These are phyloP conservation scores for Phyto melanocephala DNA, from an alignment of 2,888 invertebrate genomes.

Conservation along the genomic window DNA sequence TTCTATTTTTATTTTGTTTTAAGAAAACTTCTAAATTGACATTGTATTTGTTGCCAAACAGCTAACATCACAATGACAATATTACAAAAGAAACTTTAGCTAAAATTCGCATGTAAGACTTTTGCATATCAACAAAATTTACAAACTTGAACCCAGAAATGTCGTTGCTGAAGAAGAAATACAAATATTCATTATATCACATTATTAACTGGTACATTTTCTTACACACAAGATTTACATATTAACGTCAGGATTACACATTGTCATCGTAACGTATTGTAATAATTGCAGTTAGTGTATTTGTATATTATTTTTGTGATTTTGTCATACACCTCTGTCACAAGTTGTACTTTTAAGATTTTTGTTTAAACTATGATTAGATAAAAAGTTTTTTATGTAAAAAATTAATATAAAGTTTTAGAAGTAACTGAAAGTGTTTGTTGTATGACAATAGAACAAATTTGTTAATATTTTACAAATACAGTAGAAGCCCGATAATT, in stretches of 20 bases:
- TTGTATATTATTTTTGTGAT: not conserved
- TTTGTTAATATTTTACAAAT: not conserved
- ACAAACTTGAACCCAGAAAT: too few species aligned
- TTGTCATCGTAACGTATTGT: too few species aligned
- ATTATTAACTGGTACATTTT: too few species aligned
- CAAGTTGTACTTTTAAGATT: not conserved
- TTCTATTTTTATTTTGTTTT: not conserved
- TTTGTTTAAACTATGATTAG: conserved; percentile 19
- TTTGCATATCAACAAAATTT: too few species aligned
- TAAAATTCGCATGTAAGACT: not conserved
- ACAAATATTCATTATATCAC: too few species aligned
- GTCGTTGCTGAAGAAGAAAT: too few species aligned
- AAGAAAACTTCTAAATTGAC: not conserved
- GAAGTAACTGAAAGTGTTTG: not conserved
- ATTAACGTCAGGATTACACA: too few species aligned
- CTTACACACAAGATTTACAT: too few species aligned
- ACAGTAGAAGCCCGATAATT: too few species aligned
- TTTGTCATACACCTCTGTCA: conserved; percentile 12
- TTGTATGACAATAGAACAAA: not conserved
- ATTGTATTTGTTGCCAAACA: not conserved
- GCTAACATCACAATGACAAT: not conserved
- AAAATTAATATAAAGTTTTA: not conserved
- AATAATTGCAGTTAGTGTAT: too few species aligned
- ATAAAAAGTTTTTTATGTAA: not conserved
- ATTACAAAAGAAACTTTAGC: not conserved